Conservation (phyloP, 1,140 invertebrate species). For the Cardiocondyla obscurior region DNA sequence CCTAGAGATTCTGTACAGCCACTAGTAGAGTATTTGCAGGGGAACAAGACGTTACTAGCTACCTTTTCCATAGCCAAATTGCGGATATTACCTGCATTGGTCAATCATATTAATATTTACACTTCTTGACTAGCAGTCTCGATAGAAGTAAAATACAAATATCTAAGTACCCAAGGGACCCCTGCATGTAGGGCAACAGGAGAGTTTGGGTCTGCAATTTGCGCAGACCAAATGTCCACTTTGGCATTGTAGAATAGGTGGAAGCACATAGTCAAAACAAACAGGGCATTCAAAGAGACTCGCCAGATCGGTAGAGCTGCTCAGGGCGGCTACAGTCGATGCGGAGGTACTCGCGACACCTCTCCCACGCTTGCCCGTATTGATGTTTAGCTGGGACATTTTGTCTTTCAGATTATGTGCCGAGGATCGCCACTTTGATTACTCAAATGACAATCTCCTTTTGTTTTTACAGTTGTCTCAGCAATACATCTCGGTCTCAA, state of each 20-base stretch:
- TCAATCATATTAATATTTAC: not conserved
- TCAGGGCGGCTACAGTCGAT: constrained; percentile 80
- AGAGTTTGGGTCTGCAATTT: constrained; percentile 97
- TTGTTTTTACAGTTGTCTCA: not conserved
- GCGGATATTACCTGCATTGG: constrained; percentile 93
- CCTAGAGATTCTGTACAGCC: constrained; percentile 97
- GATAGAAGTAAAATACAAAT: not conserved
- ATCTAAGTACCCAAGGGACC: constrained; percentile 90
- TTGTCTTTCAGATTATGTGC: constrained; percentile 59
- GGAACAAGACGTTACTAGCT: constrained; percentile 98
- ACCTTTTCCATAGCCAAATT: constrained; percentile 99
- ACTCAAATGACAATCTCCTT: constrained; percentile 22
- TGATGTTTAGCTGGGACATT: constrained; percentile 82
- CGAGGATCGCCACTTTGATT: constrained; percentile 25
- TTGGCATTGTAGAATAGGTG: constrained; percentile 96
- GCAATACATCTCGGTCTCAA: constrained; percentile 41
- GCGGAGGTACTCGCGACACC: constrained; percentile 81
- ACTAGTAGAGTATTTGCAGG: constrained; percentile 98
- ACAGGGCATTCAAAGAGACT: constrained; percentile 99
- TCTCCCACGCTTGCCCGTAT: constrained; percentile 80
- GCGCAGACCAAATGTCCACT: constrained; percentile 96
- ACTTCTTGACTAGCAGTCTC: not conserved
- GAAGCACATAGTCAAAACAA: constrained; percentile 99
- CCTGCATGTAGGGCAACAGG: constrained; percentile 98
- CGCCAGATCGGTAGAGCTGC: constrained; percentile 92